These are phyloP conservation scores for Microchirus variegatus DNA, from an alignment of 2,797 vertebrate species.

Conservation along the genomic window DNA sequence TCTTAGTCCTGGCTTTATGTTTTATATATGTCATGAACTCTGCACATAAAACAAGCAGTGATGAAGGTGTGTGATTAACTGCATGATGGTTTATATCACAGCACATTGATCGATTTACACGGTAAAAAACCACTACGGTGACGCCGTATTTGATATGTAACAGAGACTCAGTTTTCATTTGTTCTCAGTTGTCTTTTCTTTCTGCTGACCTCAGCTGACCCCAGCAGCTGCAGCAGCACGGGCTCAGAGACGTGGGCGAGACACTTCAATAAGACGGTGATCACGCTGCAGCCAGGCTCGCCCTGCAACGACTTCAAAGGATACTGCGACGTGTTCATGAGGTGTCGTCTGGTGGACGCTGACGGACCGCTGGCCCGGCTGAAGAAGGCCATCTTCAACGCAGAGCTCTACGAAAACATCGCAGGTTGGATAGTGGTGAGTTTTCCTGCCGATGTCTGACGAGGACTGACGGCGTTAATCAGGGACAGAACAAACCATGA, in stretches of 20 bases:
- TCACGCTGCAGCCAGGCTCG: constrained; percentile 93
- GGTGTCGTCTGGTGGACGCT: constrained; percentile 93
- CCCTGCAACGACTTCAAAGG: constrained; percentile 97
- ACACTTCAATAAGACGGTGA: constrained; percentile 81
- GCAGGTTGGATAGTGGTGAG: constrained; percentile 98
- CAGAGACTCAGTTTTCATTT: too few species aligned
- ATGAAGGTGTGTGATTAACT: too few species aligned
- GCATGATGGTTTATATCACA: too few species aligned
- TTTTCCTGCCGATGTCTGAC: constrained; percentile 20
- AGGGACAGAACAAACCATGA: too few species aligned
- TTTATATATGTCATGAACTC: too few species aligned
- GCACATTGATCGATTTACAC: too few species aligned
- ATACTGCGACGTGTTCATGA: constrained; percentile 97
- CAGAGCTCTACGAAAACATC: constrained; percentile 93
- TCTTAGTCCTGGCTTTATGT: too few species aligned
- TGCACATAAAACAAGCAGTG: too few species aligned
- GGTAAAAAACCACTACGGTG: too few species aligned
- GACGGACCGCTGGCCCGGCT: constrained; percentile 95
- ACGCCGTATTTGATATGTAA: too few species aligned
- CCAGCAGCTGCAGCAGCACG: constrained; percentile 90
- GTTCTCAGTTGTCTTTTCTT: too few species aligned
- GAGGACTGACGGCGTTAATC: too few species aligned
- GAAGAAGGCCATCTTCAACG: constrained; percentile 97
- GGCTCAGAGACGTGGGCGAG: constrained; percentile 84
- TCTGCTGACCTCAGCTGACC: constrained; percentile 78